Conservation (phyloP, 2,113 vertebrate species). For the Hydrochoerus hydrochaeris region DNA sequence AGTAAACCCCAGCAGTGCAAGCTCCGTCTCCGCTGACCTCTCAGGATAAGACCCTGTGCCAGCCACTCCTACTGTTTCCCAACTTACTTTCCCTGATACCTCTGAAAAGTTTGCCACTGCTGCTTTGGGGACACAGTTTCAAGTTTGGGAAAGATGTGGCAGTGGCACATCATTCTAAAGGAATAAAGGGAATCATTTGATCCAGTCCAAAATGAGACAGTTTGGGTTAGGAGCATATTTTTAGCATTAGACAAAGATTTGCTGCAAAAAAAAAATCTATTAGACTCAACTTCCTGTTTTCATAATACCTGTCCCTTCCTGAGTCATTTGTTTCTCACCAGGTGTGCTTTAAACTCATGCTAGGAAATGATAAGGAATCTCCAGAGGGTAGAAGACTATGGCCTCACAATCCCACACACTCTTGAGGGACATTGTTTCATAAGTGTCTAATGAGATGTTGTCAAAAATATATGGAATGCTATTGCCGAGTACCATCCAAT, state of each 20-base stretch:
- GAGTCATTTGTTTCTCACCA: fast-evolving
- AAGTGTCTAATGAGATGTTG: neutral
- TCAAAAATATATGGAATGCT: neutral
- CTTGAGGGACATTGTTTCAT: neutral
- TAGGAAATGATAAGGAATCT: fast-evolving
- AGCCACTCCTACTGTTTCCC: neutral
- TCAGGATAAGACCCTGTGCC: neutral
- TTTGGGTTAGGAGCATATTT: fast-evolving
- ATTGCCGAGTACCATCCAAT: neutral
- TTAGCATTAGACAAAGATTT: neutral
- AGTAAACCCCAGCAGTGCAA: neutral
- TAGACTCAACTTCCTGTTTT: fast-evolving
- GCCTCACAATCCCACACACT: neutral
- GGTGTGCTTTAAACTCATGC: fast-evolving
- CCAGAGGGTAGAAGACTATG: fast-evolving
- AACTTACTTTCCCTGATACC: neutral
- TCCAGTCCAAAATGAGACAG: fast-evolving
- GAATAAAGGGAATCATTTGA: fast-evolving
- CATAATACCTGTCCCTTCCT: fast-evolving
- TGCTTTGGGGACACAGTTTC: neutral
- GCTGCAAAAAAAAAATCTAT: neutral
- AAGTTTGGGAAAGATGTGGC: neutral
- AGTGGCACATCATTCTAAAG: fast-evolving
- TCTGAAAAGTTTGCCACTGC: neutral
- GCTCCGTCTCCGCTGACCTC: neutral